Conservation (phyloP, 2,888 invertebrate genomes). For the Antitype chi region DNA sequence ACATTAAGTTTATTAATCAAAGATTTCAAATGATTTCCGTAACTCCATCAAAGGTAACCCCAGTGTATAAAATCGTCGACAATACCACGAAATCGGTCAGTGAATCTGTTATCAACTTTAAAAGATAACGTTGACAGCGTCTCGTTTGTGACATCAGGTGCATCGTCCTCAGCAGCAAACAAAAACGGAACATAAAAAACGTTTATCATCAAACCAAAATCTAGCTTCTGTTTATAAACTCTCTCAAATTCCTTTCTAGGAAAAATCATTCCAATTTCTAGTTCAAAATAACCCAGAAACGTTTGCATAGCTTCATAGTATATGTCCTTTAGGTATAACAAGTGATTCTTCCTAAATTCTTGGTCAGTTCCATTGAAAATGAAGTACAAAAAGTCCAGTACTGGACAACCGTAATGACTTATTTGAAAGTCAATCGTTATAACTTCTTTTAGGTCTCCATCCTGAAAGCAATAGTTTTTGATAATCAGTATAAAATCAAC, state of each 20-base stretch:
- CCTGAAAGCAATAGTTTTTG: constrained; percentile 66
- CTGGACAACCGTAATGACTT: constrained; percentile 73
- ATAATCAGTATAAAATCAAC: not conserved
- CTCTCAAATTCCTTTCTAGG: constrained; percentile 72
- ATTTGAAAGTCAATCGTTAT: constrained; percentile 78
- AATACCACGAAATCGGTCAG: constrained; percentile 68
- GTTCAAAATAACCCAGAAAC: constrained; percentile 72
- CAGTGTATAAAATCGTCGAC: constrained; percentile 73
- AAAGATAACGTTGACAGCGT: constrained; percentile 60
- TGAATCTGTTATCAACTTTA: constrained; percentile 66
- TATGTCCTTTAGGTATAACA: constrained; percentile 71
- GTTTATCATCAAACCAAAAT: constrained; percentile 74
- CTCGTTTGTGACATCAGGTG: constrained; percentile 67
- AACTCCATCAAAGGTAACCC: constrained; percentile 64
- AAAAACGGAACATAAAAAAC: constrained; percentile 71
- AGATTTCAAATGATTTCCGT: not conserved
- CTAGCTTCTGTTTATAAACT: constrained; percentile 70
- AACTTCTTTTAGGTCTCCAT: constrained; percentile 71
- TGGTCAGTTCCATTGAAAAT: constrained; percentile 76
- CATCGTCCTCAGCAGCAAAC: constrained; percentile 71
- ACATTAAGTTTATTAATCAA: not conserved
- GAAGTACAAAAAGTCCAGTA: constrained; percentile 77
- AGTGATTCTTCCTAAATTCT: constrained; percentile 74
- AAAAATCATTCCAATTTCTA: constrained; percentile 71
- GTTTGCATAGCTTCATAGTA: constrained; percentile 71